Conservation (phyloP, 2,797 vertebrate genomes). For the Tiaroga cobitis region DNA sequence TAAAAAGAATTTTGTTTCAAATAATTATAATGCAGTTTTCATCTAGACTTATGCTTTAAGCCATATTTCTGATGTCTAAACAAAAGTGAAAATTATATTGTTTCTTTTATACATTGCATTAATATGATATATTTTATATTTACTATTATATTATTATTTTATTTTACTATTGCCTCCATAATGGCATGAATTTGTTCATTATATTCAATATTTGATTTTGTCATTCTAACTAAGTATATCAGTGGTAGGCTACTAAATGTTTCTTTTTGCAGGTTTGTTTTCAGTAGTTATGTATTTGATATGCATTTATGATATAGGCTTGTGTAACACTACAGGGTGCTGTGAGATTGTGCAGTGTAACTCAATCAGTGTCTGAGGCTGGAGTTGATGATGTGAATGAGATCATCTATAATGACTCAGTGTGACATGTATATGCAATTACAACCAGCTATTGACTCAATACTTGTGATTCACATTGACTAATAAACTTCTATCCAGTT, state of each 20-base stretch:
- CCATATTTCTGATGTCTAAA: background rate
- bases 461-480: constrained; percentile 36
- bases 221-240: background rate
- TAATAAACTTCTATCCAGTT: constrained; percentile 23
- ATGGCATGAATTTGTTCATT: background rate
- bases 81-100: background rate
- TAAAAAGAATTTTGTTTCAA: background rate
- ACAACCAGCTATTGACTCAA: background rate
- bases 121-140: background rate
- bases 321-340: background rate
- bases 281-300: background rate
- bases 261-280: background rate
- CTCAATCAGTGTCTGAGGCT: background rate
- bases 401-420: background rate
- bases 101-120: background rate
- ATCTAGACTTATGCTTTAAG: too few relatives aligned
- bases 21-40: background rate
- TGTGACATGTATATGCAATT: background rate
- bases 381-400: background rate
- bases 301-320: background rate
- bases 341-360: background rate
- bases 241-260: background rate
- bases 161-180: background rate
- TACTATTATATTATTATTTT: too few relatives aligned
- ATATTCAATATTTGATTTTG: background rate